Evolutionary conservation across 1,140 invertebrate genomes (phyloP).

Genomic region (Drosophila sp.): DNA sequence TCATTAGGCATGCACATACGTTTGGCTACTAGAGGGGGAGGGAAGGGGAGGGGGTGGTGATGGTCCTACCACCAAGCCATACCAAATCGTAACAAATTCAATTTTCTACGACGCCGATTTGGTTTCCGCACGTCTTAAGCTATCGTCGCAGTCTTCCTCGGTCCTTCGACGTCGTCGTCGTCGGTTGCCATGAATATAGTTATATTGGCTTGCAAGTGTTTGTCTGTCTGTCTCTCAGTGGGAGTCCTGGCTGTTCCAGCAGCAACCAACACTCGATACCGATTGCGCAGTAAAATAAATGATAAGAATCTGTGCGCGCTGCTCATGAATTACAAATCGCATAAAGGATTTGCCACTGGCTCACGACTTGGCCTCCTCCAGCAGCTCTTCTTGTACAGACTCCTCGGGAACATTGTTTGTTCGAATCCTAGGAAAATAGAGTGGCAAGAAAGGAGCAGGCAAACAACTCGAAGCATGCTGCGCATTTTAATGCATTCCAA

Average conservation of each 20-base stretch:
- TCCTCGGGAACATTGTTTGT: slow-evolving; percentile 45
- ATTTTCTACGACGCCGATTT: slow-evolving; percentile 81
- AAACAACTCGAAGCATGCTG: slow-evolving; percentile 40
- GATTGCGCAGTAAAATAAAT: slow-evolving; percentile 76
- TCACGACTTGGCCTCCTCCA: slow-evolving; percentile 30
- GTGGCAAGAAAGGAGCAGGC: slow-evolving; percentile 3
- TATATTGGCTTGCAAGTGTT: slow-evolving; percentile 63
- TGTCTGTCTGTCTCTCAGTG: slow-evolving; percentile 20
- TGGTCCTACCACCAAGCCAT: not conserved
- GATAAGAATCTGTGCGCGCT: slow-evolving; percentile 78
- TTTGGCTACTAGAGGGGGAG: not conserved
- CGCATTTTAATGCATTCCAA: slow-evolving; percentile 51
- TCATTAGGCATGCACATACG: slow-evolving; percentile 80
- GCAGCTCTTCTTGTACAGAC: not conserved
- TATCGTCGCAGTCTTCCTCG: slow-evolving; percentile 45
- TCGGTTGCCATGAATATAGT: slow-evolving; percentile 71
- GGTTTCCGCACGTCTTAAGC: slow-evolving; percentile 79
- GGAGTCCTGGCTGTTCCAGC: not conserved
- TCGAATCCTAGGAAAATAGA: slow-evolving; percentile 21
- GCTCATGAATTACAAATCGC: slow-evolving; percentile 81
- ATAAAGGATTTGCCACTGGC: slow-evolving; percentile 78
- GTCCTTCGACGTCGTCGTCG: slow-evolving; percentile 27
- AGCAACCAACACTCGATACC: slow-evolving; percentile 39
- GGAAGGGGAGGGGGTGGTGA: not conserved
- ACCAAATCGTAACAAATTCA: slow-evolving; percentile 70